A percentile compares a stretch with the other conserved stretches of the same genome.
Conservation (phyloP, 2,888 invertebrate species). For the Loripinus fragilis region DNA sequence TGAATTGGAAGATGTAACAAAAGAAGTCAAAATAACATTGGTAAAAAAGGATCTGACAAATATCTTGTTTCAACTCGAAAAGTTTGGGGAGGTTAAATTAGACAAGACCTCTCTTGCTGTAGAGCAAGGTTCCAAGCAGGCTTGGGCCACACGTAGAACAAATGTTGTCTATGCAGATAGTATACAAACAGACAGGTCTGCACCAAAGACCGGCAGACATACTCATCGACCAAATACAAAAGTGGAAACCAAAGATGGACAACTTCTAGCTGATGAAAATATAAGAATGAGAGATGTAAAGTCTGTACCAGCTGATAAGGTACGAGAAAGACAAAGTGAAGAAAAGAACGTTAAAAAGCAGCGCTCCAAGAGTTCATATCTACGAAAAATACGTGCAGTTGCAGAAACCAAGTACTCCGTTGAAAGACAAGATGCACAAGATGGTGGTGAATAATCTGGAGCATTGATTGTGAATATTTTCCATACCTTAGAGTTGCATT, state of each 20-base stretch:
- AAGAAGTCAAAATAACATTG: not conserved
- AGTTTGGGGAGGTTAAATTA: not conserved
- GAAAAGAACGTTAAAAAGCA: not conserved
- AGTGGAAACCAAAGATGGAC: not conserved
- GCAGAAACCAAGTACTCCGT: slow-evolving; percentile 3
- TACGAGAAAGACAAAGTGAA: not conserved
- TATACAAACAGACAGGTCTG: not conserved
- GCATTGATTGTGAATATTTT: too few species aligned
- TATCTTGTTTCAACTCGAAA: not conserved
- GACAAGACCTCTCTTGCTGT: not conserved
- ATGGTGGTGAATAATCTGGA: too few species aligned
- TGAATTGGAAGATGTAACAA: not conserved
- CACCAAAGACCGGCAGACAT: not conserved
- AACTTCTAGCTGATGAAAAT: not conserved
- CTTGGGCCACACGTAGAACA: not conserved
- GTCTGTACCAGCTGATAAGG: not conserved
- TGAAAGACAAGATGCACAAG: not conserved
- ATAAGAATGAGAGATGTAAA: not conserved
- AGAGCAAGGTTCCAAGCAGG: not conserved
- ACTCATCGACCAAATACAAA: slow-evolving; percentile 4
- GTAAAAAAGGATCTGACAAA: not conserved
- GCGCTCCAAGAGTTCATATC: slow-evolving; percentile 1
- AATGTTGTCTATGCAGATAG: not conserved
- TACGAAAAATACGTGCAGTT: not conserved
- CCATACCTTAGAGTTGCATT: too few species aligned